phyloP scores from a whole-genome alignment of 64 coral and sea anemone genomes.

The Trachythela sp. region DNA sequence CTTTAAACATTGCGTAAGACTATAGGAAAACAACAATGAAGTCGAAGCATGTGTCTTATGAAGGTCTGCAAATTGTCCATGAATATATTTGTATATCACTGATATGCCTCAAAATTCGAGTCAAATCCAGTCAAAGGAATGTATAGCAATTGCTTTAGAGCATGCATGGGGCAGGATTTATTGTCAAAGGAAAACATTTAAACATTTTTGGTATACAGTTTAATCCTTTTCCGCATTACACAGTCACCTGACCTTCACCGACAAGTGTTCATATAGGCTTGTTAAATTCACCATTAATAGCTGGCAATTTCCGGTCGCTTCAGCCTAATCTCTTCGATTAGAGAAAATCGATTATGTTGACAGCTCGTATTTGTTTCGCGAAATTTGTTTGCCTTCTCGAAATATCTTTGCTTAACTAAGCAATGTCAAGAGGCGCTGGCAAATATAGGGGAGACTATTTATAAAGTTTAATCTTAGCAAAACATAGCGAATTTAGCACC shows the following conservation, averaged over 20 bases:
- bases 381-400: neutral
- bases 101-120: too few relatives aligned
- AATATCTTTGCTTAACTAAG: neutral
- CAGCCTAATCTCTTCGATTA: neutral
- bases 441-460: neutral
- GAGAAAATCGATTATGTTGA: conserved; percentile 12
- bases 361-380: neutral
- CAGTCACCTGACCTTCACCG: neutral
- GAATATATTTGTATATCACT: too few relatives aligned
- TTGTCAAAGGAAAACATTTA: too few relatives aligned
- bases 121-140: too few relatives aligned
- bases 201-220: neutral
- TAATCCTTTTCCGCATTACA: neutral
- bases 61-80: too few relatives aligned
- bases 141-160: too few relatives aligned
- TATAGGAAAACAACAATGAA: too few relatives aligned
- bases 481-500: too few relatives aligned
- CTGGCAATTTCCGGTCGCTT: conserved; percentile 2
- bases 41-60: too few relatives aligned
- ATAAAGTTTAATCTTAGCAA: neutral
- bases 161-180: too few relatives aligned
- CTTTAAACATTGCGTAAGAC: too few relatives aligned
- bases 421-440: neutral
- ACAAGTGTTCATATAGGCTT: neutral
- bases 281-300: neutral